Evolutionary conservation across 2,113 vertebrate genomes (phyloP).

Genomic region (Colistium nudipinnis): DNA sequence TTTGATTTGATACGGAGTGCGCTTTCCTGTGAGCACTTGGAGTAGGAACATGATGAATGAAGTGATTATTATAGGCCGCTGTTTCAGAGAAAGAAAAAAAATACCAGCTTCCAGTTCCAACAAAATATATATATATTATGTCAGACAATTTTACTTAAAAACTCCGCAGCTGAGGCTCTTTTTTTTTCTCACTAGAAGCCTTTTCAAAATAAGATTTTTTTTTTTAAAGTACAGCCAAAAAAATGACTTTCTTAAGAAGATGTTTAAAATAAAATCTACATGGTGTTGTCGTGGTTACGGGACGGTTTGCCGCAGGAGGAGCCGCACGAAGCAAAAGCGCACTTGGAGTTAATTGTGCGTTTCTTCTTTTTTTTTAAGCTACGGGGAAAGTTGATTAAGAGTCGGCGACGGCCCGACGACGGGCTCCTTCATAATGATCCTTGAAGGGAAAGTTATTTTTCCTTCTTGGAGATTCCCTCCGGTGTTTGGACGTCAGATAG

Average conservation of each 20-base stretch:
- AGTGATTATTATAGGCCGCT: neutral
- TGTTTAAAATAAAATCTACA: too few species aligned
- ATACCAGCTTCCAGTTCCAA: neutral
- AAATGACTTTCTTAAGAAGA: too few species aligned
- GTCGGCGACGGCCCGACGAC: neutral
- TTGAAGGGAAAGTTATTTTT: neutral
- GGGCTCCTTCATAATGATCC: neutral
- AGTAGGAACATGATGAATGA: slow-evolving; percentile 1
- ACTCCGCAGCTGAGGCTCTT: neutral
- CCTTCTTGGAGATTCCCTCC: too few species aligned
- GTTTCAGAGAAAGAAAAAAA: neutral
- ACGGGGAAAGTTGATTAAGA: neutral
- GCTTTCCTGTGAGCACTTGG: neutral
- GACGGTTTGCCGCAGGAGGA: too few species aligned
- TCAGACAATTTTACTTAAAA: neutral
- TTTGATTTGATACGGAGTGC: neutral
- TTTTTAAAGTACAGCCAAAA: too few species aligned
- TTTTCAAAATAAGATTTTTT: too few species aligned
- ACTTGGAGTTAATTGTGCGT: neutral
- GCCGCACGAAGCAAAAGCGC: too few species aligned
- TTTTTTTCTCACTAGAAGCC: neutral
- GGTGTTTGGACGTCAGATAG: too few species aligned
- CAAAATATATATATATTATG: neutral
- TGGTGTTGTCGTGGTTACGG: too few species aligned
- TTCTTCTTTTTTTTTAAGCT: neutral